Conservation (phyloP, 2,888 invertebrate genomes). For the Amiota communis region DNA sequence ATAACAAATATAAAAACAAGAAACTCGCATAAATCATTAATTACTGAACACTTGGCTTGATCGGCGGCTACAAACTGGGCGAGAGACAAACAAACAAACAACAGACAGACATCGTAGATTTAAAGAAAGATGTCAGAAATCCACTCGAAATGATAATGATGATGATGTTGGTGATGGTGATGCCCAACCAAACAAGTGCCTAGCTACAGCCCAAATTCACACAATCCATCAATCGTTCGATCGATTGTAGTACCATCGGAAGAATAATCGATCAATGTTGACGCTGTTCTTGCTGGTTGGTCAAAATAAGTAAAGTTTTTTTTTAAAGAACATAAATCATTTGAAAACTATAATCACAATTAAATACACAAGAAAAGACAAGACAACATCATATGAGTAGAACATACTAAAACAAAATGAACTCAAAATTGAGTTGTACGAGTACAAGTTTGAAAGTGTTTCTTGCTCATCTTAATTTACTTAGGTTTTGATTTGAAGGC, state of each 20-base stretch:
- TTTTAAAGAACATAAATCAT: constrained; percentile 57
- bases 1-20: constrained; percentile 43
- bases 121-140: constrained; percentile 64
- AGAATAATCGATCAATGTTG: constrained; percentile 59
- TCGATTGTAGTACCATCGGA: constrained; percentile 42
- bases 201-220: constrained; percentile 48
- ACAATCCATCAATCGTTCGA: constrained; percentile 58
- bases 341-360: constrained; percentile 57
- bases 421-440: constrained; percentile 46
- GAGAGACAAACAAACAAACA: constrained; percentile 21
- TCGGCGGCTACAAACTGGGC: constrained; percentile 51
- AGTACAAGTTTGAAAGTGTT: no score
- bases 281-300: constrained; percentile 39
- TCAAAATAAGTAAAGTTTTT: constrained; percentile 1
- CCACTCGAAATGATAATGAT: constrained; percentile 50
- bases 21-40: constrained; percentile 58
- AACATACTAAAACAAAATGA: constrained; percentile 32
- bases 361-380: constrained; percentile 40
- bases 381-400: constrained; percentile 33
- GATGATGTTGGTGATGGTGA: background rate
- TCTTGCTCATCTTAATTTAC: background rate
- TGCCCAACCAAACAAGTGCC: constrained; percentile 53
- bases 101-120: constrained; percentile 37
- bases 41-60: constrained; percentile 40
- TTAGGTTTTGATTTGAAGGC: background rate